Base-by-base conservation (phyloP, 2,888 invertebrate species). In the Callyntrura guangdongensis region DNA sequence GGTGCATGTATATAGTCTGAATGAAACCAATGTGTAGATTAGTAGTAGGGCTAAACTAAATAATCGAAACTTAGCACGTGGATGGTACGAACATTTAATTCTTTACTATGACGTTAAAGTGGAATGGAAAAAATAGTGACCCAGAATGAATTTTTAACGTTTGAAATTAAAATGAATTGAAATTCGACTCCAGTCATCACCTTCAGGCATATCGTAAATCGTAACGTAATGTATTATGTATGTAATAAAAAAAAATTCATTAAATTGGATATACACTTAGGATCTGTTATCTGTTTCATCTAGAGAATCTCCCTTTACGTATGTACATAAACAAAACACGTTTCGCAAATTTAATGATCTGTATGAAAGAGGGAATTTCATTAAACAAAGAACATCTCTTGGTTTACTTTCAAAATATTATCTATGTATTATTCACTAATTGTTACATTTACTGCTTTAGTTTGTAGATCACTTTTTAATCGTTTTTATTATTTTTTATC, bases 171-270 rank as follows among this genome's bases (percentile, higher is more conserved):
- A 20, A 69, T 45, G 53, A n/a, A 12, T 17, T 83, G n/a, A 22
- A 64, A 14, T 17, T 27, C 17, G 8, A 53, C 25, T 69, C 49
- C 20, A 85, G 84, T 85, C 84, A 74, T 85, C 69, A 74, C 74
- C 72, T 45, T 59, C 74, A 86, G 69, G 86, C 86, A 86, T 86
- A 86, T 86, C 86, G 86, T 74, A 53, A 79, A 56, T 81, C 25
- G 2, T 36, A 36, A 36, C 36, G 81, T 81, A 61, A 36, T 20
- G 25, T 36, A 81, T 56, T 49, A 36, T 14, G 36, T 4, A 17
- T 17, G 36, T 56, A n/a, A n/a, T 49, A 20, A 36, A 36, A 77
- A 53, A 56, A 4, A 27, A 53, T 77, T 56, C 49, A 56, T 77
- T 77, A 74, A 72, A 20, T 49, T 47, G 11, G 47, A 47, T 74